Percentiles rank a stretch among this genome's conserved stretches.
These are phyloP conservation scores for Chrysina gloriosa DNA, from an alignment of 2,888 invertebrate genomes.

Conservation along the genomic window DNA sequence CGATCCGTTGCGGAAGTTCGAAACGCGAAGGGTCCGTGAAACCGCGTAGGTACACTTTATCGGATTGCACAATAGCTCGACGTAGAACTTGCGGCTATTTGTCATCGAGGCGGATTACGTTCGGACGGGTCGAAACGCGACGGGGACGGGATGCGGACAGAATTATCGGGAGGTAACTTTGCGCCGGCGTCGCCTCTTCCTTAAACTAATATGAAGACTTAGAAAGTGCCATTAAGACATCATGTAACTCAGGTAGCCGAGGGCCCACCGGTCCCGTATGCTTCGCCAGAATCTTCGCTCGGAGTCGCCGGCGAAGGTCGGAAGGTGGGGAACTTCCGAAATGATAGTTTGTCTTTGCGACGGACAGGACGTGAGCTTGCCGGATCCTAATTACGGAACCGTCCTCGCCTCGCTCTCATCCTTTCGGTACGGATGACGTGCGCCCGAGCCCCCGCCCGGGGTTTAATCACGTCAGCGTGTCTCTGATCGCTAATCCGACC, in stretches of 20 bases:
- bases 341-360: slow-evolving; percentile 55
- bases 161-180: neutral
- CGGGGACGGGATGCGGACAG: neutral
- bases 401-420: neutral
- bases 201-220: slow-evolving; percentile 43
- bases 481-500: slow-evolving; percentile 51
- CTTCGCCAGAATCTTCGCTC: neutral
- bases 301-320: neutral
- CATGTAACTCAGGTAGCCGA: slow-evolving; percentile 42
- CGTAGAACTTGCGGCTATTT: slow-evolving; percentile 16
- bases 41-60: neutral
- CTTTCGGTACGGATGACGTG: slow-evolving; percentile 50
- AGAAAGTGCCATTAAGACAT: slow-evolving; percentile 47
- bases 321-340: slow-evolving; percentile 50
- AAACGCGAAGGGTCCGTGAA: neutral
- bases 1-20: neutral
- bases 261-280: neutral
- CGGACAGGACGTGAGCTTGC: slow-evolving; percentile 49
- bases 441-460: slow-evolving; percentile 52
- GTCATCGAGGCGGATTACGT: slow-evolving; percentile 8
- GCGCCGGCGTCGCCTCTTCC: slow-evolving; percentile 7
- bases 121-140: neutral
- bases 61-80: neutral
- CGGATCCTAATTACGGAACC: slow-evolving; percentile 53
- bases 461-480: slow-evolving; percentile 54